Percentiles rank a stretch among this genome's conserved stretches.
Evolutionary conservation across 1,140 invertebrate species (phyloP).

Genomic region (Pogonognathellus flavescens): DNA sequence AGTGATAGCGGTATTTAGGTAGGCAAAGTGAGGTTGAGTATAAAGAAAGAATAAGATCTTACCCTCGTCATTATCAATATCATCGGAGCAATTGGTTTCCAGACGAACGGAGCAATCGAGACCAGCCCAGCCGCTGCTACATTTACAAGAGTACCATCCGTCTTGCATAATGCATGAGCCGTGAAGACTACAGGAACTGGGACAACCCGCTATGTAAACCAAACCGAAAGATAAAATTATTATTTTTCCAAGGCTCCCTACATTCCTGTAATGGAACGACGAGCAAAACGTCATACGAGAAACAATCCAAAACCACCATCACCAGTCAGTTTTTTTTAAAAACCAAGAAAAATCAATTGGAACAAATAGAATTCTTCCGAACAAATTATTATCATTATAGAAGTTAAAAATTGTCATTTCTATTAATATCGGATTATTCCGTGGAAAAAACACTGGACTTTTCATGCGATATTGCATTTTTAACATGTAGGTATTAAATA

Average conservation of each 20-base stretch:
- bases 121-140: slow-evolving; percentile 92
- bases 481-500: too few relatives aligned
- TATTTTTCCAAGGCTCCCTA: slow-evolving; percentile 26
- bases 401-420: too few relatives aligned
- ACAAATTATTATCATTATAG: too few relatives aligned
- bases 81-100: slow-evolving; percentile 93
- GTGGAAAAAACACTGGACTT: too few relatives aligned
- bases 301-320: too few relatives aligned
- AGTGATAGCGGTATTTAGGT: neutral
- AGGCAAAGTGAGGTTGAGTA: neutral
- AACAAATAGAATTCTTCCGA: too few relatives aligned
- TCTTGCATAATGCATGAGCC: slow-evolving; percentile 89
- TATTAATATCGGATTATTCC: too few relatives aligned
- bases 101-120: slow-evolving; percentile 89
- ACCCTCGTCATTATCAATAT: slow-evolving; percentile 97
- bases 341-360: too few relatives aligned
- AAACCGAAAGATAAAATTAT: slow-evolving; percentile 57
- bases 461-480: too few relatives aligned
- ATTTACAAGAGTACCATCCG: slow-evolving; percentile 91
- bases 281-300: neutral
- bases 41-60: slow-evolving; percentile 68
- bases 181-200: slow-evolving; percentile 88
- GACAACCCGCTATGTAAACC: slow-evolving; percentile 86
- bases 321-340: too few relatives aligned
- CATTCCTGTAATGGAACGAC: neutral